Base-by-base conservation (phyloP, 2,888 invertebrate species). In the Baronia brevicornis region DNA sequence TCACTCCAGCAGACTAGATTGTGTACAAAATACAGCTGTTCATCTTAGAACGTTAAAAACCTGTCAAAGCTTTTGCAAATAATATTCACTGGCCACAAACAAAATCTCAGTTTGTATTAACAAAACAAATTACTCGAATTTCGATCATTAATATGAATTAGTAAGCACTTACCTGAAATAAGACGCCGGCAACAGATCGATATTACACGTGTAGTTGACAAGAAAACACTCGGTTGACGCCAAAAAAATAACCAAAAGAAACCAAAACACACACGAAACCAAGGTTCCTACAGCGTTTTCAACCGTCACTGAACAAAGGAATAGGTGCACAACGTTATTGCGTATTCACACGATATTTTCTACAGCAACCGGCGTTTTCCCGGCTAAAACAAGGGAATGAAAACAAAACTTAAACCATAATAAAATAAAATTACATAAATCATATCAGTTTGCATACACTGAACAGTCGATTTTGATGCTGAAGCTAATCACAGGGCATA, bases 281-380 rank as follows among this genome's bases (percentile, higher is more conserved):
- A 51, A 44, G 40, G 41, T 46, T 47, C 43, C 38, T 46, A 43
- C 38, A 46, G 57, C 58, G n/a, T 51, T 47, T 39, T 38, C 24
- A 48, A 64, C 43, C 46, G 62, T 65, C 68, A 73, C 63, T 47
- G 39, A 65, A 60, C 51, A 62, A 56, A 51, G 39, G 34, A 53
- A 38, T 44, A 36, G n/a, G n/a, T n/a, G n/a, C 63, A 72, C 67
- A 49, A 58, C 43, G 55, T 55, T 54, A 57, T 41, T 54, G 51
- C 46, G 47, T 58, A 52, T 48, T 48, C 46, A 51, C 64, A 60
- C 46, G 50, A 46, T 51, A 52, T 56, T 52, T 51, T 40, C 44
- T 19, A 13, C 12, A 20, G 44, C 52, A 50, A 46, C 78, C 78
- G 79, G 79, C 68, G 58, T 74, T 77, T 78, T 69, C 58, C 73